These are phyloP conservation scores for Pelobates fuscus DNA, from an alignment of 2,113 vertebrate genomes.

Conservation along the genomic window DNA sequence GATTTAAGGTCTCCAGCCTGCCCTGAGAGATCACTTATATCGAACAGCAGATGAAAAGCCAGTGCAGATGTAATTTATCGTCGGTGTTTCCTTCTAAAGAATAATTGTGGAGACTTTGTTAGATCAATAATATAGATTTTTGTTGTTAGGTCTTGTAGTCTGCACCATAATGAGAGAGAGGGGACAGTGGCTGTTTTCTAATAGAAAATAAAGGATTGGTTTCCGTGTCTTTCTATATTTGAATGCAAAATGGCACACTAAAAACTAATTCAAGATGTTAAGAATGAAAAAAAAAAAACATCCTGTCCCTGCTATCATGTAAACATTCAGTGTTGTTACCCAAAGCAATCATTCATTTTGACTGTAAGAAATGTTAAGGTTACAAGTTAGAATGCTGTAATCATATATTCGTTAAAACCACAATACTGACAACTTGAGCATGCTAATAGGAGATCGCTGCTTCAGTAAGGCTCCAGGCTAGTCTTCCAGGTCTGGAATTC, in stretches of 20 bases:
- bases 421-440: not conserved
- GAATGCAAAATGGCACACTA: conserved; percentile 79
- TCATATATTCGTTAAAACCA: conserved; percentile 6
- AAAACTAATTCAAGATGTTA: conserved; percentile 79
- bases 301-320: conserved; percentile 67
- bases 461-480: not conserved
- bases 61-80: conserved; percentile 98
- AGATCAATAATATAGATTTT: conserved; percentile 98
- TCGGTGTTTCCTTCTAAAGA: conserved; percentile 97
- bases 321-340: conserved; percentile 64
- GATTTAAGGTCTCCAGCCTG: conserved; percentile 79
- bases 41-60: conserved; percentile 95
- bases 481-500: not conserved
- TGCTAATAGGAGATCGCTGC: not conserved
- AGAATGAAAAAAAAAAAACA: conserved; percentile 71
- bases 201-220: conserved; percentile 86
- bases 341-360: conserved; percentile 56
- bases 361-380: conserved; percentile 62
- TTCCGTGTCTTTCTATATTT: conserved; percentile 79
- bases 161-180: conserved; percentile 94
- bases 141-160: conserved; percentile 96
- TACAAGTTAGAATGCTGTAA: conserved; percentile 47
- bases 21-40: conserved; percentile 83
- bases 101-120: conserved; percentile 96
- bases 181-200: conserved; percentile 85